These are phyloP conservation scores for Aplodontia rufa DNA, from an alignment of 2,113 vertebrate genomes.

Conservation along the genomic window DNA sequence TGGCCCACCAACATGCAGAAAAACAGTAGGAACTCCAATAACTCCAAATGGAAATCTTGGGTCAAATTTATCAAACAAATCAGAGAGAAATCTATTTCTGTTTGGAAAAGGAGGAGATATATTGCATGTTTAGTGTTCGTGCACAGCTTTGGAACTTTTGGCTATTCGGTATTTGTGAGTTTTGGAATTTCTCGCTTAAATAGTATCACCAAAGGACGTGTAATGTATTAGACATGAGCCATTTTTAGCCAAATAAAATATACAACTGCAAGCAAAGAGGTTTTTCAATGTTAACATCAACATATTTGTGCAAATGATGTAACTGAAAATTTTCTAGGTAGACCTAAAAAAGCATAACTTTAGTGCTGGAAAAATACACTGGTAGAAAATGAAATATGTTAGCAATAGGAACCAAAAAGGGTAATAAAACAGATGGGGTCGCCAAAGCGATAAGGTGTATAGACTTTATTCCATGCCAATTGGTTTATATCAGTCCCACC, in stretches of 20 bases:
- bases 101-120: constrained; percentile 96
- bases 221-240: constrained; percentile 93
- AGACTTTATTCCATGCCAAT: not conserved
- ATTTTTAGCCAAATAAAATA: constrained; percentile 97
- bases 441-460: constrained; percentile 55
- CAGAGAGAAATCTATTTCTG: constrained; percentile 96
- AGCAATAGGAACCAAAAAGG: constrained; percentile 53
- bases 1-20: constrained; percentile 99
- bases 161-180: constrained; percentile 96
- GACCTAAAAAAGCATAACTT: constrained; percentile 80
- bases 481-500: not conserved
- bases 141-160: constrained; percentile 93
- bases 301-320: constrained; percentile 96
- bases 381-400: constrained; percentile 76
- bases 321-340: constrained; percentile 87
- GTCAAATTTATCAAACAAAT: constrained; percentile 99
- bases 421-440: constrained; percentile 54
- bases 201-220: constrained; percentile 93
- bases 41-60: constrained; percentile 96
- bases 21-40: constrained; percentile 99
- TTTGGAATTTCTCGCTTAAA: constrained; percentile 98
- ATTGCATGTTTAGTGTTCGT: constrained; percentile 94
- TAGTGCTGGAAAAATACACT: constrained; percentile 84
- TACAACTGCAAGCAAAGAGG: constrained; percentile 91
- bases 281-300: constrained; percentile 95